Conservation (phyloP, 1,140 invertebrate species). For the Harpegnathos saltator region DNA sequence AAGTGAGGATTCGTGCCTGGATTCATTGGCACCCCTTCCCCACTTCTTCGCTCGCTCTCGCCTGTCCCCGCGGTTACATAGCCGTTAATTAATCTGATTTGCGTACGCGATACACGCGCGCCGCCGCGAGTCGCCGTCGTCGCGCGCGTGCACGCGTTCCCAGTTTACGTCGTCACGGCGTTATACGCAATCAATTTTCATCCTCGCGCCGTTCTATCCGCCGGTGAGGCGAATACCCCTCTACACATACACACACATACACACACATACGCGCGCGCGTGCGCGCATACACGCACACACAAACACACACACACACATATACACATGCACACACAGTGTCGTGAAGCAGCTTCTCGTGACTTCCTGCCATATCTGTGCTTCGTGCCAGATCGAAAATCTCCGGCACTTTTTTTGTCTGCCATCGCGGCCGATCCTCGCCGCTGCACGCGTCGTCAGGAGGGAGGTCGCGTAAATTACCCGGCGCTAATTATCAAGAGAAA, state of each 20-base stretch:
- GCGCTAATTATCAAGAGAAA: conserved; percentile 30
- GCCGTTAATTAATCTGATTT: conserved; percentile 75
- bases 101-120: conserved; percentile 50
- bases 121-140: conserved; percentile 53
- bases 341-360: conserved; percentile 55
- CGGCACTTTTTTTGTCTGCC: conserved; percentile 35
- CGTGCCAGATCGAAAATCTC: conserved; percentile 31
- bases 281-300: no score
- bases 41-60: neutral
- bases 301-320: no score
- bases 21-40: conserved; percentile 59
- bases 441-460: neutral
- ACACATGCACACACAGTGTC: neutral
- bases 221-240: conserved; percentile 4
- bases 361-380: conserved; percentile 44
- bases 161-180: conserved; percentile 62
- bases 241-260: no score
- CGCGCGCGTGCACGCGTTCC: conserved; percentile 61
- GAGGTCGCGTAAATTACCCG: conserved; percentile 39
- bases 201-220: conserved; percentile 36
- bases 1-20: conserved; percentile 68
- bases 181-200: conserved; percentile 62
- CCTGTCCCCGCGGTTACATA: conserved; percentile 1
- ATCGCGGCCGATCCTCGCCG: conserved; percentile 6
- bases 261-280: no score